Evolutionary conservation across 2,113 vertebrate species (phyloP), one percentile per base, ranked within the genome.

Genomic region (Candoia aspera): DNA sequence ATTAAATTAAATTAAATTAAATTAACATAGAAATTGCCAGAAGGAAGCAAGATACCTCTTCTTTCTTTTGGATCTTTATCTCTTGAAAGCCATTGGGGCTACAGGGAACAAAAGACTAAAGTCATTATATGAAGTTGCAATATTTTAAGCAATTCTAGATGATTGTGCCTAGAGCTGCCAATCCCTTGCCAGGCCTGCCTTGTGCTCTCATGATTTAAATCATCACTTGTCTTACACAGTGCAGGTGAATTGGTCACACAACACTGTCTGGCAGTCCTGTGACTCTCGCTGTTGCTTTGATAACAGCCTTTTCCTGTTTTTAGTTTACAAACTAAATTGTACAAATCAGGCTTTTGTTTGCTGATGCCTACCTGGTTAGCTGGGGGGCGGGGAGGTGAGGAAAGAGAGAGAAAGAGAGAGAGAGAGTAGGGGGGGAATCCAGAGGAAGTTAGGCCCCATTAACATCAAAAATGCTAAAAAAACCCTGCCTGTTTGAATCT

Each of bases 301-400:
- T 21, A 79, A 33, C 73, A 79, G 37, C 33, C 53, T 19, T 57
- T 26, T 55, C 85, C 57, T 58, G 3, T 59, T 64, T 64, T 53
- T 33, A 15, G 4, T 49, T 89, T 89, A 19, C 49, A 89, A 49
- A 19, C 19, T 37, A 54, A 17, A 89, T 6, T 37, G 46, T 49
- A 68, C 6, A 10, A 29, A 64, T 64, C 42, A 17, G 12, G 33
- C 6, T 29, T 13, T 88, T 46, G 0, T 26, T 46, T 42, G 33
- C 9, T 64, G 62, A 64, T 64, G 26, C 29, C 29, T 64, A 26
- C 62, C 26, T n/a, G 26, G 62, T 64, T 64, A 64, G 9, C 3
- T 68, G 64, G 23, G 23, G 3, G 26, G 1, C 1, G 1, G 62
- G 0, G 24, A 11, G 26, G 26, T 1, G 59, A 0, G 17, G 13